Evolutionary conservation across 2,888 invertebrate species (phyloP), one percentile per base, ranked within the genome.

Genomic region (Xiphydria camelus): DNA sequence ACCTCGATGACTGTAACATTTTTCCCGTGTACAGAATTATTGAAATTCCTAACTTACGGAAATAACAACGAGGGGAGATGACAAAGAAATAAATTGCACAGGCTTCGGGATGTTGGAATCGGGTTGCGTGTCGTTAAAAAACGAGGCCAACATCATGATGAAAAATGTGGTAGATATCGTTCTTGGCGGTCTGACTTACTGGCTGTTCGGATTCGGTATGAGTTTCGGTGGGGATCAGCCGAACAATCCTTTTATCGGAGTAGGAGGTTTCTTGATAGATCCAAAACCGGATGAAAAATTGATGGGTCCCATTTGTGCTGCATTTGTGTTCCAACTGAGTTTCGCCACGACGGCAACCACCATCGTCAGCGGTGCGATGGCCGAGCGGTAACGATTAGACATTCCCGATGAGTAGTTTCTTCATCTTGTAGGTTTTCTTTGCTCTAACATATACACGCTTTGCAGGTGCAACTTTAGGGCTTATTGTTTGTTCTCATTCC

Each of bases 121-220:
- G 0, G 95, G 95, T 1, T 91, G 90, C 61, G 94, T 95, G 0
- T 92, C 92, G 0, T 82, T 91, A 40, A 93, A 94, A 77, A 95
- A 95, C 70, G 94, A 95, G 79, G 93, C 94, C 0, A 95, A 95
- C 72, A 94, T 97, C 46, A 95, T 96, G 95, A 93, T 96, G 89
- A 96, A 96, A 75, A 95, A 95, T 66, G 86, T 94, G 0, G 90
- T 92, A 0, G 95, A 96, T 63, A 93, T 96, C 38, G 90, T 93
- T 1, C 81, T 96, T 14, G 95, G 95, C 2, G 95, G 93, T 47
- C 74, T 93, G 9, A 93, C 94, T 0, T 96, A 95, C 76, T 97
- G 96, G 96, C 82, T 91, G 22, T 93, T 95, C 69, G 96, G 96
- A 1, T 96, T 90, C 74, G 94, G 92, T 1, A 81, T 95, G 76